Evolutionary conservation across 92 coral and sea anemone species (phyloP).

Genomic region (Bergia sp.): DNA sequence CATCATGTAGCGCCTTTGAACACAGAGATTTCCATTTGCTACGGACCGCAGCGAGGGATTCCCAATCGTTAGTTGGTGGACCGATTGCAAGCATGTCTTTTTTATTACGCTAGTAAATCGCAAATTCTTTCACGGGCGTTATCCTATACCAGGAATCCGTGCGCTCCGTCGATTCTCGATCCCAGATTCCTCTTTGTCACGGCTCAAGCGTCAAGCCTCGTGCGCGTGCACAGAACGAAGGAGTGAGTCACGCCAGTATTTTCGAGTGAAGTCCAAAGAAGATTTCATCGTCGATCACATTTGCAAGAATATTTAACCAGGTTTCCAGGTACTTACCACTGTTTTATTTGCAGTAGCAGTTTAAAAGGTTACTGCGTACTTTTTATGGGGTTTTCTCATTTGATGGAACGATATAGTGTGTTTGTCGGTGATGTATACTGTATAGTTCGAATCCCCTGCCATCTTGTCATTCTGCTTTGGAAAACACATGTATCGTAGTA

Average conservation of each 20-base stretch:
- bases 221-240: slow-evolving; percentile 39
- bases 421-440: background rate
- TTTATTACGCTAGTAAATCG: too few relatives aligned
- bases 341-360: background rate
- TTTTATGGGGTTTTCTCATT: background rate
- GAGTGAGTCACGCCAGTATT: slow-evolving; percentile 36
- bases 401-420: background rate
- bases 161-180: background rate
- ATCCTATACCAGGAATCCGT: background rate
- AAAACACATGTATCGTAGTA: background rate
- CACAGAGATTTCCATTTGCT: too few relatives aligned
- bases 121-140: too few relatives aligned
- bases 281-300: background rate
- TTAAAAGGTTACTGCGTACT: background rate
- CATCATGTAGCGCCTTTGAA: too few relatives aligned
- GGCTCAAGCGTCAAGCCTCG: slow-evolving; percentile 15
- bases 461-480: background rate
- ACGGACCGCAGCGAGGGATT: too few relatives aligned
- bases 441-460: background rate
- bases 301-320: slow-evolving; percentile 43
- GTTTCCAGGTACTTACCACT: slow-evolving; percentile 27
- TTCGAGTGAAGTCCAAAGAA: slow-evolving; percentile 17
- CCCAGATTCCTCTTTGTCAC: slow-evolving; percentile 21
- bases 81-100: too few relatives aligned
- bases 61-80: too few relatives aligned